phyloP scores from a whole-genome alignment of 1,140 invertebrate species.

The Drosophila albomicans region DNA sequence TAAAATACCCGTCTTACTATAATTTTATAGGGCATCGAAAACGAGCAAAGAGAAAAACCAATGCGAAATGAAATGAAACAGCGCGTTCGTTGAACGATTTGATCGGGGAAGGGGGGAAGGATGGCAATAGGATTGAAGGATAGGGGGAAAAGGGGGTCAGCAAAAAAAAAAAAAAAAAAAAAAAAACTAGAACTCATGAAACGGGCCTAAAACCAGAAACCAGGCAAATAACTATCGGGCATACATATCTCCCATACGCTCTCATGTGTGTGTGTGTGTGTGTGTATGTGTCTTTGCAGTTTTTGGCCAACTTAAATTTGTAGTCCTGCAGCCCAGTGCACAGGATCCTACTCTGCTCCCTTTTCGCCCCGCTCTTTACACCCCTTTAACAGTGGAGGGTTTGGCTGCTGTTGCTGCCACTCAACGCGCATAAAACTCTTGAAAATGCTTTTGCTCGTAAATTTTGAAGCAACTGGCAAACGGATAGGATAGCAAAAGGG shows the following conservation, averaged over 20 bases:
- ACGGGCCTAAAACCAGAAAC: conserved; percentile 38
- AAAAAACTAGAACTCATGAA: conserved; percentile 45
- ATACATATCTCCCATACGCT: conserved; percentile 38
- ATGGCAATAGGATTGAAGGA: too few species aligned
- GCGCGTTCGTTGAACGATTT: background rate
- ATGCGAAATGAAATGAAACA: conserved; percentile 38
- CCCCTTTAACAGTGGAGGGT: background rate
- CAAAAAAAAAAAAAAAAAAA: conserved; percentile 3
- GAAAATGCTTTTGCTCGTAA: conserved; percentile 83
- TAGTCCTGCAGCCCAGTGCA: conserved; percentile 37
- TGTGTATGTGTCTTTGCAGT: conserved; percentile 18
- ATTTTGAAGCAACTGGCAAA: conserved; percentile 74
- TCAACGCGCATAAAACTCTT: conserved; percentile 81
- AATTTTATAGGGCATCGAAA: background rate
- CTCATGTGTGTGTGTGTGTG: conserved; percentile 14
- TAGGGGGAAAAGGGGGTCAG: background rate
- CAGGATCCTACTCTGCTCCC: background rate
- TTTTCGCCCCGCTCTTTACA: background rate
- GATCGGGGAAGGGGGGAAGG: background rate
- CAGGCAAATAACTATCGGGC: conserved; percentile 35
- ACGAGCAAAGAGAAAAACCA: conserved; percentile 12
- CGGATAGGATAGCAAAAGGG: conserved; percentile 2
- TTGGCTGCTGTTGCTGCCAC: conserved; percentile 51
- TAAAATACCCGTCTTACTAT: background rate
- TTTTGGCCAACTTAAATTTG: conserved; percentile 70